Percentiles rank a stretch among this genome's conserved stretches.
These are phyloP conservation scores for Rhinatrema bivittatum DNA, from an alignment of 2,797 vertebrate species.

Conservation along the genomic window DNA sequence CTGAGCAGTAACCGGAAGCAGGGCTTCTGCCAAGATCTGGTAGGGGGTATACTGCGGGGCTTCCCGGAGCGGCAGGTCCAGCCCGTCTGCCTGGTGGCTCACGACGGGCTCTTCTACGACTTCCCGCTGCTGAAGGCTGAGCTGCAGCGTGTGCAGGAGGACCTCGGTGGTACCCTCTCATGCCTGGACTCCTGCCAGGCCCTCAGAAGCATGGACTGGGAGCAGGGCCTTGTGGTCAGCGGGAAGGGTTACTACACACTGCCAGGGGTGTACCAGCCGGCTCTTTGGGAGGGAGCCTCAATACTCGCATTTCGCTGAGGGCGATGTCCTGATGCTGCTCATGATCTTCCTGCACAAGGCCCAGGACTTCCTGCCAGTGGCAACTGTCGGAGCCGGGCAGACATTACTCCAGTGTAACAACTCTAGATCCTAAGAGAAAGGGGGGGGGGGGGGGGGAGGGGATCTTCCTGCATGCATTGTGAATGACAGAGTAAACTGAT, in stretches of 20 bases:
- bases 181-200: slow-evolving; percentile 43
- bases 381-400: slow-evolving; percentile 25
- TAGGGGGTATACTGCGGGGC: slow-evolving; percentile 12
- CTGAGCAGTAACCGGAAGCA: slow-evolving; percentile 27
- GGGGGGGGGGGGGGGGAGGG: too few relatives aligned
- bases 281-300: slow-evolving; percentile 28
- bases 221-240: slow-evolving; percentile 2
- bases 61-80: slow-evolving; percentile 44
- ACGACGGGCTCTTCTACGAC: slow-evolving; percentile 49
- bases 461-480: too few relatives aligned
- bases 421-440: too few relatives aligned
- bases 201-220: slow-evolving; percentile 22
- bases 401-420: slow-evolving; percentile 43
- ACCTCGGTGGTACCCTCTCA: slow-evolving; percentile 19
- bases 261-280: slow-evolving; percentile 24
- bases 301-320: slow-evolving; percentile 39
- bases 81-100: slow-evolving; percentile 50
- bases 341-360: slow-evolving; percentile 36
- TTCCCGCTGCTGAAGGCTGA: slow-evolving; percentile 43
- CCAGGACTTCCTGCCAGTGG: slow-evolving; percentile 14
- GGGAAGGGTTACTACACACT: slow-evolving; percentile 24
- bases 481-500: too few relatives aligned
- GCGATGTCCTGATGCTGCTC: slow-evolving; percentile 39
- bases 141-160: slow-evolving; percentile 21
- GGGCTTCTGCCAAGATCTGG: slow-evolving; percentile 6